phyloP scores from a whole-genome alignment of 2,113 vertebrate genomes.

The Neotragus moschatus region DNA sequence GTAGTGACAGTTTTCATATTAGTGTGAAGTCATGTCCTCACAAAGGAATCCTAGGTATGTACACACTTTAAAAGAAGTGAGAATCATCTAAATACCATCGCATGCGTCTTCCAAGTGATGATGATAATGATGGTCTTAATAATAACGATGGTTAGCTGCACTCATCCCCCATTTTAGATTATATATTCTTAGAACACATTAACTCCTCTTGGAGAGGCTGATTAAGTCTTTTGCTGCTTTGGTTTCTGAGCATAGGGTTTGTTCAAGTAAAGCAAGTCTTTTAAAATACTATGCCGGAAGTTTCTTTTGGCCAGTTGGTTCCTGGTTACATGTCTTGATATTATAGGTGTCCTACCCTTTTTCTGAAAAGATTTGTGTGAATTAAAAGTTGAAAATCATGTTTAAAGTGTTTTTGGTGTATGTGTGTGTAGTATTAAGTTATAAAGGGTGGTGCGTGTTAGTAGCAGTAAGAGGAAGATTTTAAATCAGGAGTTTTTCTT shows the following conservation, averaged over 20 bases:
- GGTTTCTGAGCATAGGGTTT: neutral
- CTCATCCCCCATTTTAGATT: constrained; percentile 50
- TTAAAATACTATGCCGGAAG: neutral
- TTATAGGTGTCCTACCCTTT: neutral
- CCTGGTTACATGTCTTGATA: neutral
- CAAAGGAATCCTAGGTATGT: constrained; percentile 36
- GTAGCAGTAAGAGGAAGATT: neutral
- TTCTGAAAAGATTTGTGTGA: constrained; percentile 30
- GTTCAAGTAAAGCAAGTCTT: neutral
- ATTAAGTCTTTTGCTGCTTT: neutral
- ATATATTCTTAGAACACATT: constrained; percentile 52
- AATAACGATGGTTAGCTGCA: constrained; percentile 42
- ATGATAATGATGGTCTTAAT: neutral
- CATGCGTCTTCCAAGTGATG: constrained; percentile 22
- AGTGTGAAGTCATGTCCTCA: constrained; percentile 26
- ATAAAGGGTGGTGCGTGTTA: neutral
- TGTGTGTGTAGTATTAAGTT: neutral
- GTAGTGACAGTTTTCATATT: constrained; percentile 44
- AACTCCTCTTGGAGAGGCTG: constrained; percentile 27
- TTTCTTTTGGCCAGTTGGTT: constrained; percentile 1
- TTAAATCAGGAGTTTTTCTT: neutral
- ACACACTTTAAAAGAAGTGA: constrained; percentile 28
- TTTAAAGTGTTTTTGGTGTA: neutral
- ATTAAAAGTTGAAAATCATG: neutral
- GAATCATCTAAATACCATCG: constrained; percentile 32